Evolutionary conservation across 2,888 invertebrate species (phyloP).

Genomic region (Chironomus tentans): DNA sequence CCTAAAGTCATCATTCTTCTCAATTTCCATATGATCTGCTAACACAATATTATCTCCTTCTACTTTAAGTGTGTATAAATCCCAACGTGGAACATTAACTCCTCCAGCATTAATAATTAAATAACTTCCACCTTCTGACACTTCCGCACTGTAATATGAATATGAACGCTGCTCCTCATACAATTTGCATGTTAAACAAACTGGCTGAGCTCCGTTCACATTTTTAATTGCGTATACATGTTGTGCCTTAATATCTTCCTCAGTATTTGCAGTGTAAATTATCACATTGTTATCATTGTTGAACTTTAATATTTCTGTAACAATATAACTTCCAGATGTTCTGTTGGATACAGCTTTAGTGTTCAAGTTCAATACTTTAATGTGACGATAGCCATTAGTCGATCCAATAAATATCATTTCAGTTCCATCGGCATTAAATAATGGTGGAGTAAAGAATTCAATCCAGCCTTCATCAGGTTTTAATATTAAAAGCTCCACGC

Average conservation of each 20-base stretch:
- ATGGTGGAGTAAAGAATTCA: slow-evolving; percentile 62
- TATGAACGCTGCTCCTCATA: slow-evolving; percentile 35
- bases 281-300: slow-evolving; percentile 54
- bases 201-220: slow-evolving; percentile 40
- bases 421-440: slow-evolving; percentile 57
- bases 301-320: slow-evolving; percentile 67
- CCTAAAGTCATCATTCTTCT: slow-evolving; percentile 51
- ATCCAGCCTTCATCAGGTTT: slow-evolving; percentile 58
- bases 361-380: slow-evolving; percentile 33
- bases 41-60: slow-evolving; percentile 31
- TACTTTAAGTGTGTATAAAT: slow-evolving; percentile 45
- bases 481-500: slow-evolving; percentile 27
- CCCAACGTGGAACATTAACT: slow-evolving; percentile 69
- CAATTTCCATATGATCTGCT: slow-evolving; percentile 48
- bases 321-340: slow-evolving; percentile 58
- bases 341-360: slow-evolving; percentile 38
- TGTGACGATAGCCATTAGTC: slow-evolving; percentile 43
- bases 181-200: slow-evolving; percentile 65
- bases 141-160: slow-evolving; percentile 47
- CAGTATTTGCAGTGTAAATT: slow-evolving; percentile 76
- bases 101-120: slow-evolving; percentile 74
- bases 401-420: slow-evolving; percentile 66
- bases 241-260: slow-evolving; percentile 62
- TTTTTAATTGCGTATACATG: slow-evolving; percentile 69
- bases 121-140: slow-evolving; percentile 57